Evolutionary conservation across 2,797 vertebrate species (phyloP).

Genomic region (Zonotrichia albicollis): DNA sequence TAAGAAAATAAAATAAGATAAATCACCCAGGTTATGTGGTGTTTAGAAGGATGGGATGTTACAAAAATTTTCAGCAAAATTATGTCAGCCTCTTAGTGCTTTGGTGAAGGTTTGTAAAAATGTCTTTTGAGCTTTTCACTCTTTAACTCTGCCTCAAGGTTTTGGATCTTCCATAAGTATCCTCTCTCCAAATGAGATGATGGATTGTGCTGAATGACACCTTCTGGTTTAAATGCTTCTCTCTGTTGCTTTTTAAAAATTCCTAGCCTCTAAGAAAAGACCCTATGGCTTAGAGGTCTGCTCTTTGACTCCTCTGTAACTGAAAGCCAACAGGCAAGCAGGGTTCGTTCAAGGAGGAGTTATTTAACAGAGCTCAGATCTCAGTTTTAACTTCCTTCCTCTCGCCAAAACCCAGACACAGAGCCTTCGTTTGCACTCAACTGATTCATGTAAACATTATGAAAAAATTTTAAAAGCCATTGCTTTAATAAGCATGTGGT

Average conservation of each 20-base stretch:
- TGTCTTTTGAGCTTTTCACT: background rate
- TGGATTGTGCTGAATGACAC: fast-evolving
- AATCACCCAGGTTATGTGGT: background rate
- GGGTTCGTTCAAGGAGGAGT: background rate
- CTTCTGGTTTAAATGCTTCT: background rate
- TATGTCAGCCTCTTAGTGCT: background rate
- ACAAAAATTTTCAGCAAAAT: background rate
- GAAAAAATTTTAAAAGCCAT: background rate
- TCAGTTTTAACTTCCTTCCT: background rate
- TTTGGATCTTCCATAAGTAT: background rate
- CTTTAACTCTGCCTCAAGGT: background rate
- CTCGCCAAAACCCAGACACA: background rate
- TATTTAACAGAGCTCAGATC: background rate
- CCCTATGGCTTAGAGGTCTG: background rate
- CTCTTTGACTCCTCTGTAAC: background rate
- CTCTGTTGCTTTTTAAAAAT: background rate
- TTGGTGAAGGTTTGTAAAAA: background rate
- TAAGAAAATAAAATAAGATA: background rate
- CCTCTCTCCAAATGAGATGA: background rate
- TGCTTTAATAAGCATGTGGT: background rate
- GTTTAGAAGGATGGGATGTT: background rate
- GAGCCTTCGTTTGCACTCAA: background rate
- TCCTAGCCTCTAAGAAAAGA: background rate
- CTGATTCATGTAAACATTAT: background rate
- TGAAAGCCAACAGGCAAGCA: background rate